Conservation (phyloP, 2,888 invertebrate genomes). For the Bhutanitis thaidina region DNA sequence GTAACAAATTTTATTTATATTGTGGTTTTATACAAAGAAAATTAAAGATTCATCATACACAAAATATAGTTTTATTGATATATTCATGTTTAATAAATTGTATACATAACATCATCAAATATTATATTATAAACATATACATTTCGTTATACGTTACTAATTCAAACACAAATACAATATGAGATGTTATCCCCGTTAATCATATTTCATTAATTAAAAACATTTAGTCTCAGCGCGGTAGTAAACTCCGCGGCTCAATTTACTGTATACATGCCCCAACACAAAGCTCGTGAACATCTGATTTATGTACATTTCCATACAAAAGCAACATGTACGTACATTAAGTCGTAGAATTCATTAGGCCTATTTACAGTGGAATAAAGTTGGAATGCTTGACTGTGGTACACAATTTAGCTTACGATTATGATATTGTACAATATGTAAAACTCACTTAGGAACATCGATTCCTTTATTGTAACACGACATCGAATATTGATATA, state of each 20-base stretch:
- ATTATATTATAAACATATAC: constrained; percentile 80
- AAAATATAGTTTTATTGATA: constrained; percentile 82
- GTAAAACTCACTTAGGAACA: constrained; percentile 70
- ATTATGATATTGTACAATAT: constrained; percentile 59
- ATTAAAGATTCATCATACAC: constrained; percentile 73
- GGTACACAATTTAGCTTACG: constrained; percentile 60
- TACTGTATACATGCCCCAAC: constrained; percentile 49
- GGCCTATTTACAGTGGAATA: constrained; percentile 80
- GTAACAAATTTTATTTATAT: background rate
- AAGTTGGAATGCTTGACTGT: constrained; percentile 75
- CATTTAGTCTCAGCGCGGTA: constrained; percentile 63
- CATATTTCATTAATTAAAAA: constrained; percentile 60
- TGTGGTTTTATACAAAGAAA: constrained; percentile 39
- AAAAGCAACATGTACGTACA: constrained; percentile 72
- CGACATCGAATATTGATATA: constrained; percentile 60
- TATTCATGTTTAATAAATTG: constrained; percentile 80
- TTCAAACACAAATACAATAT: constrained; percentile 79
- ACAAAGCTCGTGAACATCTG: constrained; percentile 59
- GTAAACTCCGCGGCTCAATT: constrained; percentile 49
- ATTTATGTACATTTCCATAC: constrained; percentile 70
- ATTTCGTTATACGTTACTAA: constrained; percentile 78
- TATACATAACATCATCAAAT: constrained; percentile 80
- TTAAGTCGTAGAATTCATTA: constrained; percentile 67
- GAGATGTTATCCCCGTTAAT: constrained; percentile 76
- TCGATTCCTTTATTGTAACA: constrained; percentile 59